A percentile compares a stretch with the other conserved stretches of the same genome.
These are phyloP conservation scores for Barypeithes pellucidus DNA, from an alignment of 2,888 invertebrate species.

Conservation along the genomic window DNA sequence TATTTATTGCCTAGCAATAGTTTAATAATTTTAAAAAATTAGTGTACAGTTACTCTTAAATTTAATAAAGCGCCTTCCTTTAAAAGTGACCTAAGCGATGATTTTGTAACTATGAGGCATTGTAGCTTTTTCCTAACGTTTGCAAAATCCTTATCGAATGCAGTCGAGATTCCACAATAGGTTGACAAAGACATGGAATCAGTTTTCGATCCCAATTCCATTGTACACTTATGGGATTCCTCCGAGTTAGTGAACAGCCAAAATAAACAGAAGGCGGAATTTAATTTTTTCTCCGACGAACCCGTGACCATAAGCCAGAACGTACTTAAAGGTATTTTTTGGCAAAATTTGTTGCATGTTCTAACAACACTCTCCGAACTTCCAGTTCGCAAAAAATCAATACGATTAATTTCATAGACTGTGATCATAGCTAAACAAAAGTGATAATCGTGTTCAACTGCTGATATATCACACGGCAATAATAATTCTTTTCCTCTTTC, in stretches of 20 bases:
- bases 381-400: slow-evolving; percentile 58
- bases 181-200: slow-evolving; percentile 63
- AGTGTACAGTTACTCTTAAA: slow-evolving; percentile 65
- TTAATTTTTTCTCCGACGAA: slow-evolving; percentile 58
- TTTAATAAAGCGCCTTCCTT: slow-evolving; percentile 63
- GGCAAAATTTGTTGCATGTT: slow-evolving; percentile 62
- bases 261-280: slow-evolving; percentile 61
- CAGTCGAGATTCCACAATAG: slow-evolving; percentile 62
- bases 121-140: slow-evolving; percentile 62
- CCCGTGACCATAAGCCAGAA: slow-evolving; percentile 68
- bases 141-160: slow-evolving; percentile 59
- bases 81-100: slow-evolving; percentile 62
- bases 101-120: slow-evolving; percentile 64
- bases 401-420: slow-evolving; percentile 62
- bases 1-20: slow-evolving; percentile 53
- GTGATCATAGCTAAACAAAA: slow-evolving; percentile 65
- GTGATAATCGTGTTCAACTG: slow-evolving; percentile 60
- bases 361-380: slow-evolving; percentile 61
- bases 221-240: slow-evolving; percentile 63
- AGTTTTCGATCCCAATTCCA: slow-evolving; percentile 65
- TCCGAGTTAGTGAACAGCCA: slow-evolving; percentile 67
- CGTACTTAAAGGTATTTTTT: slow-evolving; percentile 62
- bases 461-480: slow-evolving; percentile 61
- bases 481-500: slow-evolving; percentile 62
- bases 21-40: slow-evolving; percentile 41